These are phyloP conservation scores for Saimiri boliviensis DNA, from an alignment of 2,113 vertebrate species.

Conservation along the genomic window DNA sequence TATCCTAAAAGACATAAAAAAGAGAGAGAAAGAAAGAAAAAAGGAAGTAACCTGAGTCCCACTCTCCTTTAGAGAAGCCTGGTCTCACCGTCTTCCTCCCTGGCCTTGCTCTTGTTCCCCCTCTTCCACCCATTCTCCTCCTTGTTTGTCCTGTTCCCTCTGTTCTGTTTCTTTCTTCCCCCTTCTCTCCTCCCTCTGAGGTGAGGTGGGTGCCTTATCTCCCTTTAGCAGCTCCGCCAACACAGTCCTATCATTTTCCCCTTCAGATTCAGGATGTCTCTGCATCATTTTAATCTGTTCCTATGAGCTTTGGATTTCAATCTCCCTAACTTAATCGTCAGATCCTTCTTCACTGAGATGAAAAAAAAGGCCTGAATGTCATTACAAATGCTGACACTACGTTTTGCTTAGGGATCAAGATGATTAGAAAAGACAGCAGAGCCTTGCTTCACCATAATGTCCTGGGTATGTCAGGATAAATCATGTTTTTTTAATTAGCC, in stretches of 20 bases:
- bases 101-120: neutral
- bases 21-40: neutral
- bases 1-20: neutral
- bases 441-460: neutral
- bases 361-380: neutral
- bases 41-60: neutral
- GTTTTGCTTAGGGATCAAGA: neutral
- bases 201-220: neutral
- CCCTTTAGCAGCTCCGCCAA: neutral
- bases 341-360: neutral
- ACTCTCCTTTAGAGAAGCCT: neutral
- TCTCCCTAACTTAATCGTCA: constrained; percentile 54
- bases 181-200: neutral
- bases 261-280: neutral
- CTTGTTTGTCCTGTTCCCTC: accelerated
- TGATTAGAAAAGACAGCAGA: neutral
- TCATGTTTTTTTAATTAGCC: neutral
- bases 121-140: neutral
- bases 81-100: neutral
- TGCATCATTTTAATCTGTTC: constrained; percentile 52
- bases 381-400: neutral
- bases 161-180: neutral
- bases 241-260: neutral
- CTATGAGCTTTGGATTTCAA: constrained; percentile 37
- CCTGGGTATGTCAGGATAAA: neutral